Base-by-base conservation (phyloP, 2,888 invertebrate species). In the Perizoma flavofasciatum region DNA sequence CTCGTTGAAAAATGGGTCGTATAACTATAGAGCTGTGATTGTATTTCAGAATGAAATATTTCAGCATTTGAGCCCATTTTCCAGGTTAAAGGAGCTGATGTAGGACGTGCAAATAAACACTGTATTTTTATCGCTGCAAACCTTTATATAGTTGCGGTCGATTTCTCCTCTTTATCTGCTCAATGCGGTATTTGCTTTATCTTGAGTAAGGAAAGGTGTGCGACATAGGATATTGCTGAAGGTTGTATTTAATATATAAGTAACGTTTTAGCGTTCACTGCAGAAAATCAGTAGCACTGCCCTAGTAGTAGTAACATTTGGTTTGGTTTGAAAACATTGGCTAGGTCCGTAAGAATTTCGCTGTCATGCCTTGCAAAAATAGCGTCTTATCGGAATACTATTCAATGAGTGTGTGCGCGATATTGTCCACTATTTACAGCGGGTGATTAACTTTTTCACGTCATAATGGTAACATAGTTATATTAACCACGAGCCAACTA, bases 101-200 rank as follows among this genome's bases (percentile, higher is more conserved):
- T 91, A 89, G 90, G 90, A 91, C 91, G 89, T 89, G 91, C 88
- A 89, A 91, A 91, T 92, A 92, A 92, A 92, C 90, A 90, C 86
- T 81, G 88, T 89, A 92, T 92, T 91, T 92, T 92, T 92, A 92
- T 90, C 85, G 86, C 78, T 79, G 78, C 89, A 89, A 91, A 91
- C 92, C 91, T 92, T 91, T 91, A 91, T 91, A 90, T 90, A 90
- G 91, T 90, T 86, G 89, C 86, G 89, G 89, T 89, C 88, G 91
- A 90, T 92, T 90, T 91, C 87, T 86, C 83, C 89, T 88, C 85
- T 90, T 91, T 91, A 90, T 90, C 89, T 87, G 75, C 82, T 77
- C 82, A 77, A 84, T 84, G 88, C 86, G 87, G 86, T 88, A 85
- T 90, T 88, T 90, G 87, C 88, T 91, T 91, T 90, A 91, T 89